Evolutionary conservation across 2,797 vertebrate species (phyloP).

Genomic region (Anabacerthia variegaticeps): DNA sequence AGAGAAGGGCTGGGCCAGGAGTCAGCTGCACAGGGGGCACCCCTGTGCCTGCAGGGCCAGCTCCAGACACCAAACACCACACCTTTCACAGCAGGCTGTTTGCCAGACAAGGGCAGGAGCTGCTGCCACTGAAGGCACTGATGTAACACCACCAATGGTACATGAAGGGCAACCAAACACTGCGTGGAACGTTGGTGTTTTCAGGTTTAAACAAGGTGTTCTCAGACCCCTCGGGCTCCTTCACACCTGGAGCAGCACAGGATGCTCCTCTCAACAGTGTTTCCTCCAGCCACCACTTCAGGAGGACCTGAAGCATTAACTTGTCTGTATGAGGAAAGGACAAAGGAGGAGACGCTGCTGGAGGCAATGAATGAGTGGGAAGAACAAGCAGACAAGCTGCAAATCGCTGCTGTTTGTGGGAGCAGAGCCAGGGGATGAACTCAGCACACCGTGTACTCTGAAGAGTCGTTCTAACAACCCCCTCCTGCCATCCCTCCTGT

Average conservation of each 20-base stretch:
- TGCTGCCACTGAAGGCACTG: not conserved
- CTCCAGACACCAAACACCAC: not conserved
- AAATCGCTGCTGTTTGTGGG: conserved; percentile 30
- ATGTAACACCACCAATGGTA: not conserved
- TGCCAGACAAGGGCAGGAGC: not conserved
- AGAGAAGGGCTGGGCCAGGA: not conserved
- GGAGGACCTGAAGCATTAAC: not conserved
- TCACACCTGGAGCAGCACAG: not conserved
- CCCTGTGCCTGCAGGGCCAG: accelerated
- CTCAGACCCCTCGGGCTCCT: not conserved
- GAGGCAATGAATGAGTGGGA: conserved; percentile 56
- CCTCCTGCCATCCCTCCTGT: conserved; percentile 25
- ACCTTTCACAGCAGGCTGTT: not conserved
- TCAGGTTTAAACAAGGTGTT: not conserved
- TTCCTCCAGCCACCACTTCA: not conserved
- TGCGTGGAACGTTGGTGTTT: accelerated
- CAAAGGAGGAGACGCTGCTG: conserved; percentile 46
- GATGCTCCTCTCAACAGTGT: not conserved
- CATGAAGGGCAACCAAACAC: not conserved
- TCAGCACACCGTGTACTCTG: conserved; percentile 43
- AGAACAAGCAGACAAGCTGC: conserved; percentile 54
- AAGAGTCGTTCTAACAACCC: conserved; percentile 8
- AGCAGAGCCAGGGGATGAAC: not conserved
- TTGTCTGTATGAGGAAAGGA: conserved; percentile 11
- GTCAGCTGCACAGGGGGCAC: not conserved